Percentiles rank a stretch among this genome's conserved stretches.
These are phyloP conservation scores for Chionomys nivalis DNA, from an alignment of 2,113 vertebrate species.

Conservation along the genomic window DNA sequence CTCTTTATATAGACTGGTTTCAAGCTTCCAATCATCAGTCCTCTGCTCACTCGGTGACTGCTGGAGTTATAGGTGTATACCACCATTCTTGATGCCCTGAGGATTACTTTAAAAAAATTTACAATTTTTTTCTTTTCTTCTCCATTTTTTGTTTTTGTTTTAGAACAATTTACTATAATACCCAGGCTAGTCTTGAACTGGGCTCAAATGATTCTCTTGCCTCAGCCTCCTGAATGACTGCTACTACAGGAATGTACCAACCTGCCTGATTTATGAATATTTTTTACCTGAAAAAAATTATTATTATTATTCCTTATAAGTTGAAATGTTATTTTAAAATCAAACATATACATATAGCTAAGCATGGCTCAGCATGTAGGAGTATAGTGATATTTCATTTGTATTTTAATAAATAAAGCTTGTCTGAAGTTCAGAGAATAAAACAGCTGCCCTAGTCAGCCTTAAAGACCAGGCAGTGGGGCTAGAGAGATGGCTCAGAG, in stretches of 20 bases:
- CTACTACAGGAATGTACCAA: neutral
- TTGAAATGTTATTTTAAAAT: neutral
- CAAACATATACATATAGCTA: neutral
- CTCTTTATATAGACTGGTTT: neutral
- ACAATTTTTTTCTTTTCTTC: neutral
- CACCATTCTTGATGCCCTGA: neutral
- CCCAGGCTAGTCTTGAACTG: neutral
- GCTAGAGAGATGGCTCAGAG: no score
- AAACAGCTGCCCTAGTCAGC: no score
- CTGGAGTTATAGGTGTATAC: neutral
- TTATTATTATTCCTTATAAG: neutral
- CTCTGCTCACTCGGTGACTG: neutral
- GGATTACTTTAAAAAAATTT: neutral
- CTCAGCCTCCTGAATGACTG: neutral
- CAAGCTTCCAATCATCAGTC: neutral
- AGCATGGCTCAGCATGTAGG: neutral
- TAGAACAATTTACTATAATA: neutral
- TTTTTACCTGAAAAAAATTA: neutral
- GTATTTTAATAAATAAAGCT: no score
- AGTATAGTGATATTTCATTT: no score
- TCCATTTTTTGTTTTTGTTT: neutral
- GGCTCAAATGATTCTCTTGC: no score
- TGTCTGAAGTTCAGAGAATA: no score
- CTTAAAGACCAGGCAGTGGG: no score
- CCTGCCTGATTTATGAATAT: neutral